These are phyloP conservation scores for Gortyna flavago DNA, from an alignment of 2,888 invertebrate genomes.

Conservation along the genomic window DNA sequence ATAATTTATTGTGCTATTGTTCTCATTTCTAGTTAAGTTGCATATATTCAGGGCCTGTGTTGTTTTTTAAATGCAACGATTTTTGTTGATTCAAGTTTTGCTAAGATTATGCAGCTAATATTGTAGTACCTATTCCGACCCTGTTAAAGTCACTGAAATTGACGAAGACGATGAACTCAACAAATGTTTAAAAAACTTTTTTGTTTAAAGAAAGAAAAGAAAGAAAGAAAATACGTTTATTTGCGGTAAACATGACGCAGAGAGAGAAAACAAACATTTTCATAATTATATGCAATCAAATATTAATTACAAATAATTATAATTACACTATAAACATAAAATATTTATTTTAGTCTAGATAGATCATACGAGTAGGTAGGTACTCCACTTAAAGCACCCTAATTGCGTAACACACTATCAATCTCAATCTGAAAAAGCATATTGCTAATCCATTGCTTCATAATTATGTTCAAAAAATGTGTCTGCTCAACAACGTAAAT, in stretches of 20 bases:
- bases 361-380: not conserved
- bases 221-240: too few relatives aligned
- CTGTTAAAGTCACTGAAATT: not conserved
- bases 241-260: too few relatives aligned
- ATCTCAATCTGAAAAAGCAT: too few relatives aligned
- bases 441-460: too few relatives aligned
- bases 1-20: constrained; percentile 64
- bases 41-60: constrained; percentile 52
- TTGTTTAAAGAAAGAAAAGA: too few relatives aligned
- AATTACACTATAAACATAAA: not conserved
- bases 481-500: too few relatives aligned
- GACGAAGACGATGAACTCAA: not conserved
- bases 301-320: not conserved
- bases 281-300: not conserved
- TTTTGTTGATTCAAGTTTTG: constrained; percentile 4
- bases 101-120: not conserved
- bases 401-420: too few relatives aligned
- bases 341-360: not conserved
- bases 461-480: too few relatives aligned
- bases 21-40: constrained; percentile 57
- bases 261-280: not conserved
- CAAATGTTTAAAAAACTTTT: too few relatives aligned
- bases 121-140: not conserved
- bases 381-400: too few relatives aligned
- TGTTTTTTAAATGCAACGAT: constrained; percentile 39